These are phyloP conservation scores for Spilarctia lutea DNA, from an alignment of 2,888 invertebrate species.

Conservation along the genomic window DNA sequence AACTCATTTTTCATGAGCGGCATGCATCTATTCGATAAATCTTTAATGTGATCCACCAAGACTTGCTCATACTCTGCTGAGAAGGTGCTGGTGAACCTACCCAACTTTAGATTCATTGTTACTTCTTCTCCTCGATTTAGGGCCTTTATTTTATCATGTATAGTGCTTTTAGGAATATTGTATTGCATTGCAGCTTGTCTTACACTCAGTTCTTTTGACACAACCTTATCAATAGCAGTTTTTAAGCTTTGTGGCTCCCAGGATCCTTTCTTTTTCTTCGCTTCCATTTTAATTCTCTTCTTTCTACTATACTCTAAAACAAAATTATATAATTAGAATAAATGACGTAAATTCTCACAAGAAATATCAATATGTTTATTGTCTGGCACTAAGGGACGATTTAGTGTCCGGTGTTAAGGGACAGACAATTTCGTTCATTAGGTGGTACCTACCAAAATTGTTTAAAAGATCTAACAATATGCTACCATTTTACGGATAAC, in stretches of 20 bases:
- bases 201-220: constrained; percentile 22
- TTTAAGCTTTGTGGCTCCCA: constrained; percentile 33
- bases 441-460: too few species aligned
- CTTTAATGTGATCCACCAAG: constrained; percentile 31
- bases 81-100: constrained; percentile 30
- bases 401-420: too few species aligned
- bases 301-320: too few species aligned
- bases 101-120: constrained; percentile 15
- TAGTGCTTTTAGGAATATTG: constrained; percentile 37
- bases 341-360: too few species aligned
- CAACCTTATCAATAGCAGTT: constrained; percentile 26
- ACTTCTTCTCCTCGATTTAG: constrained; percentile 38
- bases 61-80: constrained; percentile 32
- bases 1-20: constrained; percentile 32
- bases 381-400: too few species aligned
- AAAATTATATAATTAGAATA: too few species aligned
- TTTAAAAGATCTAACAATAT: too few species aligned
- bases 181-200: constrained; percentile 36
- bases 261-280: constrained; percentile 19
- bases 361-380: too few species aligned
- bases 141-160: constrained; percentile 35
- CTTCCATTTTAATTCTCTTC: too few species aligned
- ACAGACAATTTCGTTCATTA: too few species aligned
- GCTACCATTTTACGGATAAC: too few species aligned
- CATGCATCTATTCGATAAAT: too few species aligned